Evolutionary conservation across 2,888 invertebrate genomes (phyloP).

Genomic region (Diploptera punctata): DNA sequence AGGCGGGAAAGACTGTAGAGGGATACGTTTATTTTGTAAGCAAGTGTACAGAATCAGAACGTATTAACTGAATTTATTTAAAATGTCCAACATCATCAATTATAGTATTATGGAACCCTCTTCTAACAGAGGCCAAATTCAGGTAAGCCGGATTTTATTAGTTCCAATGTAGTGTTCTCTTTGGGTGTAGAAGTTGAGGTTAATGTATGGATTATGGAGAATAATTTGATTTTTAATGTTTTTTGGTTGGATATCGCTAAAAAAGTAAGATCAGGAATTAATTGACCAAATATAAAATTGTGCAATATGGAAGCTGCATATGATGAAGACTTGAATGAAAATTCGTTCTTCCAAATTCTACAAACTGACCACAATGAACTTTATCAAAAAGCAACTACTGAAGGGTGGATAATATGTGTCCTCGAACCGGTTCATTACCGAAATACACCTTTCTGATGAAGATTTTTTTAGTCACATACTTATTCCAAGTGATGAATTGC

Average conservation of each 20-base stretch:
- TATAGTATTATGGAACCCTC: too few species aligned
- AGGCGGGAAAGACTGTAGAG: too few species aligned
- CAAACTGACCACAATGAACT: constrained; percentile 67
- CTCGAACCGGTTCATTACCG: constrained; percentile 68
- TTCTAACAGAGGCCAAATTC: constrained; percentile 14
- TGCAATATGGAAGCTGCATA: constrained; percentile 74
- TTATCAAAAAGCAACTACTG: constrained; percentile 64
- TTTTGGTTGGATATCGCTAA: too few species aligned
- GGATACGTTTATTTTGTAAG: too few species aligned
- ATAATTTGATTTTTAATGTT: too few species aligned
- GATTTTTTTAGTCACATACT: constrained; percentile 79
- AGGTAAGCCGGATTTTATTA: neutral
- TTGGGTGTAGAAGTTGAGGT: neutral
- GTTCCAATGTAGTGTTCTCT: neutral
- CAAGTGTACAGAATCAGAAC: too few species aligned
- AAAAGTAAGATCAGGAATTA: too few species aligned
- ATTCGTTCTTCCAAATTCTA: constrained; percentile 75
- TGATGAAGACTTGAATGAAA: constrained; percentile 82
- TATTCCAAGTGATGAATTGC: constrained; percentile 67
- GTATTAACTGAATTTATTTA: too few species aligned
- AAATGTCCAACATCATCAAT: too few species aligned
- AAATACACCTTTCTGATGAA: constrained; percentile 65
- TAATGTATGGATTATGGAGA: too few species aligned
- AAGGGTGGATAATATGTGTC: constrained; percentile 85
- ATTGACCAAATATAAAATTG: too few species aligned